Percentiles rank a stretch among this genome's conserved stretches.
Conservation (phyloP, 2,888 invertebrate genomes). For the Erpobdella octoculata region DNA sequence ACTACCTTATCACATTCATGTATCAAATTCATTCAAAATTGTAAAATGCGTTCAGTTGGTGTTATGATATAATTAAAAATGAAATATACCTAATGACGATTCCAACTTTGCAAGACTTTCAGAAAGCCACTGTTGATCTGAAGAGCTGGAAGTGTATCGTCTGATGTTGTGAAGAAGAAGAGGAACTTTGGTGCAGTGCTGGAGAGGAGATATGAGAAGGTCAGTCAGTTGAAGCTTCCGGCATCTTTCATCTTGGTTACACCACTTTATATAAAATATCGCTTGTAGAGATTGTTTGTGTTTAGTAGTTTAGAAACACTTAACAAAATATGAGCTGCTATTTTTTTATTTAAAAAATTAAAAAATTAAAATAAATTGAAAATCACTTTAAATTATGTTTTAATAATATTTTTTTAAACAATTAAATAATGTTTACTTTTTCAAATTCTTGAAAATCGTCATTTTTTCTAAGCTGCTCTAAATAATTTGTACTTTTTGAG, state of each 20-base stretch:
- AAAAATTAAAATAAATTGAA: too few relatives aligned
- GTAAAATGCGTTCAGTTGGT: too few relatives aligned
- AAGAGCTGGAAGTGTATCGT: conserved; percentile 55
- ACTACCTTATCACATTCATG: too few relatives aligned
- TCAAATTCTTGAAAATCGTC: conserved; percentile 61
- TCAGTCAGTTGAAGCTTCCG: conserved; percentile 60
- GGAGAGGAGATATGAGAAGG: conserved; percentile 60
- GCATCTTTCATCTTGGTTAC: conserved; percentile 58
- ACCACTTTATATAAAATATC: conserved; percentile 55
- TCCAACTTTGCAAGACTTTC: conserved; percentile 58
- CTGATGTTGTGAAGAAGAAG: conserved; percentile 59
- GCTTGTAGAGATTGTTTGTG: too few relatives aligned
- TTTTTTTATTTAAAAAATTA: too few relatives aligned
- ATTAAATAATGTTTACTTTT: too few relatives aligned
- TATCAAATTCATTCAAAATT: too few relatives aligned
- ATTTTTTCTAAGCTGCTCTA: conserved; percentile 58
- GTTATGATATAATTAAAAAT: too few relatives aligned
- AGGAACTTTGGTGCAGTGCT: conserved; percentile 61
- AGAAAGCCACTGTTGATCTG: conserved; percentile 55
- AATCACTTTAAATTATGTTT: too few relatives aligned
- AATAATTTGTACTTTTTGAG: conserved; percentile 59
- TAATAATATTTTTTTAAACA: too few relatives aligned
- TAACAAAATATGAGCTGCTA: too few relatives aligned
- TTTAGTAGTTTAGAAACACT: neutral
- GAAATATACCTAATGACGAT: conserved; percentile 56